Evolutionary conservation across 1,140 invertebrate genomes (phyloP).

Genomic region (Drosophila bifasciata): DNA sequence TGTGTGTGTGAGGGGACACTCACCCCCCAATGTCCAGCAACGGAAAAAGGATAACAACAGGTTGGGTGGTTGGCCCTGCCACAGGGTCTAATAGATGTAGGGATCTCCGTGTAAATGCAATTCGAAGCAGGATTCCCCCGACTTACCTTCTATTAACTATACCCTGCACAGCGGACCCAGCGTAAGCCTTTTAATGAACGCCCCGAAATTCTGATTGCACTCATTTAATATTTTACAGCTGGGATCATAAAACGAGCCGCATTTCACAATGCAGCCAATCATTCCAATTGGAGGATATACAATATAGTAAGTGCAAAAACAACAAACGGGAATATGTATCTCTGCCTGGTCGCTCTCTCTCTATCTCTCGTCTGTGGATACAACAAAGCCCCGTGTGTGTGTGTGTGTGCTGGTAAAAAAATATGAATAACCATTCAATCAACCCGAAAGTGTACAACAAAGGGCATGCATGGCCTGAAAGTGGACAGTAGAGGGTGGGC

Average conservation of each 20-base stretch:
- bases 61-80: no score
- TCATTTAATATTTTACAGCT: slow-evolving; percentile 65
- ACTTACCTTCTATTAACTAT: neutral
- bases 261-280: slow-evolving; percentile 31
- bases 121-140: no score
- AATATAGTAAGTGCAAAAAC: slow-evolving; percentile 10
- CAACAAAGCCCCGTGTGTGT: slow-evolving; percentile 34
- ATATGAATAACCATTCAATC: slow-evolving; percentile 81
- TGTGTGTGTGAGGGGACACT: no score
- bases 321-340: slow-evolving; percentile 23
- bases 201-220: slow-evolving; percentile 56
- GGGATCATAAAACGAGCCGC: slow-evolving; percentile 33
- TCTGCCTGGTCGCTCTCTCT: neutral
- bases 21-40: no score
- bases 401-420: slow-evolving; percentile 36
- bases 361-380: neutral
- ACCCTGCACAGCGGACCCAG: slow-evolving; percentile 1
- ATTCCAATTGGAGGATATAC: slow-evolving; percentile 21
- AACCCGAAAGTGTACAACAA: slow-evolving; percentile 40
- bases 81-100: no score
- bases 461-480: slow-evolving; percentile 7
- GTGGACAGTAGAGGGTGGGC: slow-evolving; percentile 28
- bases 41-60: no score
- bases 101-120: no score
- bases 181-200: slow-evolving; percentile 20